Base-by-base conservation (phyloP, 2,888 invertebrate species). In the Eugnorisma glareosa region DNA sequence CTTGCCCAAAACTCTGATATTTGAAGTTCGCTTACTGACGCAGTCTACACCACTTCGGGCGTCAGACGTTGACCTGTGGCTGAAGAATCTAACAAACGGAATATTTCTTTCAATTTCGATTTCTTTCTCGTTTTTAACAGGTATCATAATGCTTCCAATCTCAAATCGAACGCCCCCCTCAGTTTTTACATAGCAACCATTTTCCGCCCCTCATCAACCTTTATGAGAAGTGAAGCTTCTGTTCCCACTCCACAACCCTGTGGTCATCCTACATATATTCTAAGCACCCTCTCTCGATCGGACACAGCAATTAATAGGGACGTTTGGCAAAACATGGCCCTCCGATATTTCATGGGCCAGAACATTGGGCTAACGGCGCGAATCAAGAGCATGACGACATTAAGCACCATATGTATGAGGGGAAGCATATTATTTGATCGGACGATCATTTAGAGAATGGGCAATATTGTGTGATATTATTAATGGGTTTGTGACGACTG, bases 261-360 rank as follows among this genome's bases (percentile, higher is more conserved):
- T 86, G 73, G 79, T 75, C 67, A 45, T 59, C 79, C 73, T 63
- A 75, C 85, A 85, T 86, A 85, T 71, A 75, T 75, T 83, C 75
- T 71, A 84, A 86, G 74, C 84, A 81, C 78, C 74, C 84, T 79
- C 75, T 82, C 69, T 64, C 79, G 79, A 84, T 85, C 81, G 79
- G 73, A 86, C 86, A 70, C 54, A 81, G 81, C 90, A 89, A 90
- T 89, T 89, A 89, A 86, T 85, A 87, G 77, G 83, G 74, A 82
- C 85, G 85, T 90, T 91, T 91, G 89, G 86, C 87, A 86, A 89
- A 79, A 84, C 86, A 86, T 71, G 79, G 89, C 87, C 91, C 89
- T 91, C 83, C 89, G 87, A 91, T 90, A 89, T 90, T 92, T 90
- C 90, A 92, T 90, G 91, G 89, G 84, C 79, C 86, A 88, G 84